Percentiles rank a stretch among this genome's conserved stretches.
These are phyloP conservation scores for Triops cancriformis DNA, from an alignment of 1,140 invertebrate species.

Conservation along the genomic window DNA sequence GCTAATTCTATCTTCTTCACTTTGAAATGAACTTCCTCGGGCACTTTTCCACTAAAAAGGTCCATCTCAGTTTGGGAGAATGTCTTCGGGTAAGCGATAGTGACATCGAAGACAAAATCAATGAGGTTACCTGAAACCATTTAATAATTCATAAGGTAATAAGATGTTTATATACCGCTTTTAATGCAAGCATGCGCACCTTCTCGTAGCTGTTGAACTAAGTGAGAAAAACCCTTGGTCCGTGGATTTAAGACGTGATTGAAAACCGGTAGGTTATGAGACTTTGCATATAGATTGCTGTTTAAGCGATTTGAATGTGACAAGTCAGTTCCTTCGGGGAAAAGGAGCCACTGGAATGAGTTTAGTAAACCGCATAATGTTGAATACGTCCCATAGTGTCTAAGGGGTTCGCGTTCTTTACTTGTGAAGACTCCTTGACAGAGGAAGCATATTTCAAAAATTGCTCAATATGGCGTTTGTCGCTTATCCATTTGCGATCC, in stretches of 20 bases:
- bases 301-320: not conserved
- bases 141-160: not conserved
- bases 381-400: not conserved
- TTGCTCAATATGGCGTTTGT: not conserved
- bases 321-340: not conserved
- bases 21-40: not conserved
- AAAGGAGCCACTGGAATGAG: not conserved
- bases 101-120: not conserved
- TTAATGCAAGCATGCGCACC: not conserved
- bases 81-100: not conserved
- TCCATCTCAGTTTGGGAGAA: not conserved
- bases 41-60: not conserved
- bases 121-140: not conserved
- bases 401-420: not conserved
- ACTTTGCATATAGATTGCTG: not conserved
- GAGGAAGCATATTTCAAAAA: not conserved
- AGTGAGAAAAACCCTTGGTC: not conserved
- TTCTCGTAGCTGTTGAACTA: not conserved
- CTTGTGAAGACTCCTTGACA: not conserved
- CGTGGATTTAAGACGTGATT: not conserved
- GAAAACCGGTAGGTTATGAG: not conserved
- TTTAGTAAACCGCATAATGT: not conserved
- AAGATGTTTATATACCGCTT: not conserved
- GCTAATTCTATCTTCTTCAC: not conserved
- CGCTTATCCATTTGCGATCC: not conserved